Evolutionary conservation across 2,113 vertebrate species (phyloP).

Genomic region (Rhabdornis inornatus): DNA sequence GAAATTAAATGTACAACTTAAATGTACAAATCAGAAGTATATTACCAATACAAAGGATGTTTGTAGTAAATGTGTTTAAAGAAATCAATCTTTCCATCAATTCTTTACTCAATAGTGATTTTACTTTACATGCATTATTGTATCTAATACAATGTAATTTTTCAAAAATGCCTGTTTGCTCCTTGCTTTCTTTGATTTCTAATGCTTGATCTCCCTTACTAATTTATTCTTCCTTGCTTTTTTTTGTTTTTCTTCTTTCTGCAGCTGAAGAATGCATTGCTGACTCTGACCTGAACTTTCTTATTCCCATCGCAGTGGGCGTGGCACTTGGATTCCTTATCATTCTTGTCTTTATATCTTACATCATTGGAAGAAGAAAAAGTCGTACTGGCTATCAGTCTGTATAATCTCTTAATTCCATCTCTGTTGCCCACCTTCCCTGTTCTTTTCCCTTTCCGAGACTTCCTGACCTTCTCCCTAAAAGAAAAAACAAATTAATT

Average conservation of each 20-base stretch:
- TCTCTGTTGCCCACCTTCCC: not conserved
- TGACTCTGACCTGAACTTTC: constrained; percentile 97
- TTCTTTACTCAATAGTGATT: not conserved
- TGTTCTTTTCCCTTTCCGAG: not conserved
- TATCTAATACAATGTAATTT: not conserved
- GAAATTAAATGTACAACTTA: not conserved
- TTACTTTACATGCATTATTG: not conserved
- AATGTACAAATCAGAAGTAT: not conserved
- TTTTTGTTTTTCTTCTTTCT: constrained; percentile 63
- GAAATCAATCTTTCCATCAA: not conserved
- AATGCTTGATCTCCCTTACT: constrained; percentile 53
- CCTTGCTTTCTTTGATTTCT: constrained; percentile 15
- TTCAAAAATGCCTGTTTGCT: not conserved
- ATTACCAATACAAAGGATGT: not conserved
- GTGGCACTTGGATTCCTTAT: constrained; percentile 92
- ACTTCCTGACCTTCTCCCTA: not conserved
- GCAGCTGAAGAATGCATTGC: constrained; percentile 96
- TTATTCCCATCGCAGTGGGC: constrained; percentile 93
- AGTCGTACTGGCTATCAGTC: constrained; percentile 93
- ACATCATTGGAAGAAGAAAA: constrained; percentile 93
- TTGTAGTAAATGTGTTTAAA: not conserved
- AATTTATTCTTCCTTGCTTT: constrained; percentile 69
- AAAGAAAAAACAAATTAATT: not conserved
- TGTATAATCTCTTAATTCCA: constrained; percentile 72
- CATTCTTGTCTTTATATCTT: constrained; percentile 94